Evolutionary conservation across 2,113 vertebrate species (phyloP).

Genomic region (Gracilinanus agilis): DNA sequence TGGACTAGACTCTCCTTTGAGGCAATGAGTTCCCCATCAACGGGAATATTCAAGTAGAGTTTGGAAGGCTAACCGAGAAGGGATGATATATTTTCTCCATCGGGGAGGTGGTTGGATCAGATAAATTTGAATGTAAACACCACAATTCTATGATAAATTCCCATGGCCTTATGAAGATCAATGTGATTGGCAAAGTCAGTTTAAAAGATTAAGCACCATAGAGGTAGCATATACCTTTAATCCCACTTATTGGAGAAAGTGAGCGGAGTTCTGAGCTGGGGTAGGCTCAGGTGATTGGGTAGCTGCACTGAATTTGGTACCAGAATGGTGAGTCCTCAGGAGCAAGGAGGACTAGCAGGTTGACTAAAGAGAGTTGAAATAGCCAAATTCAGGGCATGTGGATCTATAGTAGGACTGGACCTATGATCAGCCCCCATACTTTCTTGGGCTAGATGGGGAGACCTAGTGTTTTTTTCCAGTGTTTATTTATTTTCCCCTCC

Average conservation of each 20-base stretch:
- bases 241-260: neutral
- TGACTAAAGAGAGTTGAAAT: neutral
- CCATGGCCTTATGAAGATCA: conserved; percentile 3
- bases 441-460: neutral
- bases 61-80: neutral
- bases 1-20: neutral
- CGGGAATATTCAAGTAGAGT: conserved; percentile 8
- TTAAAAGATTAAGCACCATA: neutral
- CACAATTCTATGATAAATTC: conserved; percentile 13
- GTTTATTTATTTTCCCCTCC: no score
- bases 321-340: neutral
- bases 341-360: neutral
- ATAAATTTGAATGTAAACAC: neutral
- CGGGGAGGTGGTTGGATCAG: neutral
- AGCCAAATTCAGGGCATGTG: neutral
- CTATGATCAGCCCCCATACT: neutral
- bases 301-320: neutral
- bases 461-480: neutral
- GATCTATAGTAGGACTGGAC: neutral
- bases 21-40: neutral
- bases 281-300: no score
- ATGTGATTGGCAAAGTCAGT: neutral
- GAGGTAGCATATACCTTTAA: neutral
- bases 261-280: neutral
- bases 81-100: neutral